Base-by-base conservation (phyloP, 2,113 vertebrate genomes). In the Pteropus alecto region DNA sequence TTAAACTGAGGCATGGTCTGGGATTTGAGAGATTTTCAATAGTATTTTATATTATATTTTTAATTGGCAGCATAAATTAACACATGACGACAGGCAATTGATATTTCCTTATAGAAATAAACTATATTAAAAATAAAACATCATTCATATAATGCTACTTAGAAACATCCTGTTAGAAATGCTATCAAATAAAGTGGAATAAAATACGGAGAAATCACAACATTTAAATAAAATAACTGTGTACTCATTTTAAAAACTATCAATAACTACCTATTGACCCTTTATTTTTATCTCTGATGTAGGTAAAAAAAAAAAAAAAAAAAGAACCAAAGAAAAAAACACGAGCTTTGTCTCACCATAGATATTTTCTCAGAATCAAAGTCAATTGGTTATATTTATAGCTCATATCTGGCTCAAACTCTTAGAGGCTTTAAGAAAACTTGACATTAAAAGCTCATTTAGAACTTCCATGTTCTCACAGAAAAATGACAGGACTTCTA, bases 161-260 rank as follows among this genome's bases (percentile, higher is more conserved):
- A 63, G 60, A 63, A 63, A 63, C 60, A 63, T 63, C 46, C 60
- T 83, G 54, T 56, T 76, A 54, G 76, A 91, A 82, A 91, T 48
- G 21, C 30, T 58, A 46, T 94, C 56, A 90, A 90, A 60, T 74
- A 79, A 86, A 74, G 85, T 90, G 48, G 30, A 81, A 38, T 11
- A 93, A 93, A 90, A 86, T 79, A 54, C 51, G 41, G 85, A 93
- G 28, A 92, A 87, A 93, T 63, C 16, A 51, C 83, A 79, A 22
- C 61, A 60, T 5, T 54, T 38, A 79, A 38, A 58, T 61, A 86
- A 77, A 68, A 48, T 19, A 61, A 76, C 65, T 79, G 77, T 35
- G 30, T 60, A 65, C 18, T 89, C 56, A 79, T 67, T 93, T 89
- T 43, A 88, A 67, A 46, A 83, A 58, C 63, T 58, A 78, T 58